Percentiles rank a stretch among this genome's conserved stretches.
These are phyloP conservation scores for Orycteropus afer DNA, from an alignment of 2,113 vertebrate genomes.

Conservation along the genomic window DNA sequence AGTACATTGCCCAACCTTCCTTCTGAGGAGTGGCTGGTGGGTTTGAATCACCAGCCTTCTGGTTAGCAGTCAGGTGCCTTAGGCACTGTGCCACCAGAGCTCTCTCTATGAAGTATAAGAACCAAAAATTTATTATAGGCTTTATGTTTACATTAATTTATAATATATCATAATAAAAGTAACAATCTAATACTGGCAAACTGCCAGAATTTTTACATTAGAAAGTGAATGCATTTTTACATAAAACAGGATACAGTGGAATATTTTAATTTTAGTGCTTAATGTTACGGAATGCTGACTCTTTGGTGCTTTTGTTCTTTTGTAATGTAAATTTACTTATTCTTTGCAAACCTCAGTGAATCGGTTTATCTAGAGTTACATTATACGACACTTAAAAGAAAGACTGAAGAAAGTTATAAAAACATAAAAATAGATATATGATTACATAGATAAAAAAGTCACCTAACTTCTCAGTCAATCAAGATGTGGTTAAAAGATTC, in stretches of 20 bases:
- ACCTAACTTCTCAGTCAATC: neutral
- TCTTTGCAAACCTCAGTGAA: neutral
- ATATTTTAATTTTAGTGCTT: neutral
- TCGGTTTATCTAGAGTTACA: neutral
- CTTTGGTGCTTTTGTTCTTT: neutral
- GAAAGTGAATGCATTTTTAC: neutral
- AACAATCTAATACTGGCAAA: neutral
- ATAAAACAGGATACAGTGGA: neutral
- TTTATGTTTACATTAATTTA: constrained; percentile 8
- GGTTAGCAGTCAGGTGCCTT: too few species aligned
- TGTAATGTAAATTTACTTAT: neutral
- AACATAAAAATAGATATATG: neutral
- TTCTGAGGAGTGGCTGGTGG: too few species aligned
- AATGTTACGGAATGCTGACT: neutral
- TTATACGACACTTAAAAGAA: neutral
- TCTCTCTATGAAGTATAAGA: too few species aligned
- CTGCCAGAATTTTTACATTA: neutral
- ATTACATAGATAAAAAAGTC: neutral
- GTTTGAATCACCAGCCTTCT: too few species aligned
- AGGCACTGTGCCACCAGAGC: too few species aligned
- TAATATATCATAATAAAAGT: neutral
- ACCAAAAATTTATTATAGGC: neutral
- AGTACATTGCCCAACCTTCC: too few species aligned
- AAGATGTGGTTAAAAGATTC: neutral
- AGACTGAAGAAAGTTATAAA: neutral